phyloP scores from a whole-genome alignment of 2,888 invertebrate genomes.

The Stegana nigrithorax region DNA sequence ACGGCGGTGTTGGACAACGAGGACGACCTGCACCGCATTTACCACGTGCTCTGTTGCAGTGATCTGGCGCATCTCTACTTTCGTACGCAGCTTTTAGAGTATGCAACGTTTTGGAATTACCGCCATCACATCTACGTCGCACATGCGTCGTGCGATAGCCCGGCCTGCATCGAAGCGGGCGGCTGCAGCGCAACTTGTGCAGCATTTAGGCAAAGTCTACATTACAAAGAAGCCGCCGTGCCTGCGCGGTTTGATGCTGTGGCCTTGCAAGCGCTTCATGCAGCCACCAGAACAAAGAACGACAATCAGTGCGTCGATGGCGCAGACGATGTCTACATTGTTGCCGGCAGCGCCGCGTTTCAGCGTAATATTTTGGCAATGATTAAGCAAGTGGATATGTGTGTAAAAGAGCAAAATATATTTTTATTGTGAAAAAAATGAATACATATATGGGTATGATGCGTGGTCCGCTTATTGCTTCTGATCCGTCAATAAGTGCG shows the following conservation, averaged over 20 bases:
- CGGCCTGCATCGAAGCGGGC: slow-evolving; percentile 18
- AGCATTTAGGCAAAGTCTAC: slow-evolving; percentile 44
- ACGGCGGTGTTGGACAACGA: slow-evolving; percentile 75
- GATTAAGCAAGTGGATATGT: slow-evolving; percentile 18
- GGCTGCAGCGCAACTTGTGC: slow-evolving; percentile 38
- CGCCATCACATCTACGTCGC: slow-evolving; percentile 74
- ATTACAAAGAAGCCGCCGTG: slow-evolving; percentile 58
- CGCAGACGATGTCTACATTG: too few relatives aligned
- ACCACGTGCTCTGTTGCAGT: slow-evolving; percentile 75
- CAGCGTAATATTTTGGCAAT: slow-evolving; percentile 32
- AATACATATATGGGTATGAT: too few relatives aligned
- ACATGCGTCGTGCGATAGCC: slow-evolving; percentile 51
- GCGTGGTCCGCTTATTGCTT: not conserved
- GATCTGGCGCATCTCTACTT: slow-evolving; percentile 73
- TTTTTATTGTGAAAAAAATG: slow-evolving; percentile 36
- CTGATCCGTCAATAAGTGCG: not conserved
- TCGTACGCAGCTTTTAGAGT: slow-evolving; percentile 73
- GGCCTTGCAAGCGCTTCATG: too few relatives aligned
- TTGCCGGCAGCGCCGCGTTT: slow-evolving; percentile 41
- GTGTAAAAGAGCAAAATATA: slow-evolving; percentile 31
- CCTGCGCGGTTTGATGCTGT: slow-evolving; percentile 37
- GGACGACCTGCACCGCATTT: slow-evolving; percentile 75
- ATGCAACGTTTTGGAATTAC: slow-evolving; percentile 80
- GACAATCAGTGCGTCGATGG: too few relatives aligned
- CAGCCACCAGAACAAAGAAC: too few relatives aligned